Base-by-base conservation (phyloP, 2,113 vertebrate genomes). In the Thunnus maccoyii region DNA sequence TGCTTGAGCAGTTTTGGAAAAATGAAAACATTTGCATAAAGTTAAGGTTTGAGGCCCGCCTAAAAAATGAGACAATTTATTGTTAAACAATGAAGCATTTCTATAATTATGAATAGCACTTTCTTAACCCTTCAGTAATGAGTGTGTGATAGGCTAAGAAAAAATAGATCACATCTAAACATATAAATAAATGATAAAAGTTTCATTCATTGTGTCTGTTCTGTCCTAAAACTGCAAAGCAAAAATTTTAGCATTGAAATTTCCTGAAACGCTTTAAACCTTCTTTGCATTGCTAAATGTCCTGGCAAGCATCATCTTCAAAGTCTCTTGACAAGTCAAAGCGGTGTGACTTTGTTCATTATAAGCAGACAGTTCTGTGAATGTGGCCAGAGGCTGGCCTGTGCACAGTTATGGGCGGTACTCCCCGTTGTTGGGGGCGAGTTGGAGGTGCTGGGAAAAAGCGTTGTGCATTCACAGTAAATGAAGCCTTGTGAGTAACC, bases 1-100 rank as follows among this genome's bases (percentile, higher is more conserved):
- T 86, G 89, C 88, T 91, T 88, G 87, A 92, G 83, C 82, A 87
- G 82, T 90, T 91, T 89, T 51, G 14, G 80, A 30, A 83, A 90
- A 94, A 93, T 93, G 75, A 90, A 92, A 91, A 84, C 52, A 92
- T 92, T 92, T 91, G 80, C 89, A 92, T 90, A 87, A 83, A 84
- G 77, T 82, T 86, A 73, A 65, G 72, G 44, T 86, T 82, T 84
- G 62, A 86, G 68, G 73, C 62, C 54, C 36, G 11, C 47, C 55
- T 68, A 78, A 77, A 63, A 78, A 64, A 60, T 80, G 17, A 66
- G 55, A 61, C 46, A 62, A 76, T 83, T 47, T 9, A 73, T n/a
- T 3, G 12, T 30, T 47, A 7, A 86, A 78, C n/a, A 48, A 72
- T 41, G 14, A 7, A 47, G 12, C 2, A 52, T 60, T 58, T 67